Evolutionary conservation across 2,113 vertebrate species (phyloP), one percentile per base, ranked within the genome.

Genomic region (Gambusia holbrooki): DNA sequence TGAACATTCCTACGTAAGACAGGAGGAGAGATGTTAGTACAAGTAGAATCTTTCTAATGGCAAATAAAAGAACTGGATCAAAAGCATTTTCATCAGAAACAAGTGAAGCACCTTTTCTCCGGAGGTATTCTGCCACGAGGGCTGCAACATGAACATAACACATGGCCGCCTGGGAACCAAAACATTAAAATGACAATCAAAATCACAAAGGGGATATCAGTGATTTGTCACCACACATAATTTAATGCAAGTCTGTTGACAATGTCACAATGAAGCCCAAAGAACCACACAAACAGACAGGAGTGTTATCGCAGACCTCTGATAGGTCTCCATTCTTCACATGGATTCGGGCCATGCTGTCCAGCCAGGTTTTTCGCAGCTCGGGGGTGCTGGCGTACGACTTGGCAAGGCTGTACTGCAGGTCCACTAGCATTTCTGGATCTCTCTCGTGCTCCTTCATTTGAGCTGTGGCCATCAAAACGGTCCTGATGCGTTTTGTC

Each of bases 361-460:
- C 98, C 69, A 99, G 91, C 98, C 98, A 99, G 0, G 98, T 99
- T 91, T 99, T 99, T 77, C 98, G 95, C 12, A 99, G 95, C 81
- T 99, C 98, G 0, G 98, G 98, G 0, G 98, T 99, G 91, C 97
- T 98, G 61, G 98, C 97, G 0, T 99, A 99, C 14, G 98, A 99
- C 84, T 99, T 99, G 81, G 98, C 98, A 78, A 99, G 93, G 80
- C 98, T 99, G 91, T 99, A 99, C 92, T 99, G 98, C 66, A 99
- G 96, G 88, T 99, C 98, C 83, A 99, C 98, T 68, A 99, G 95
- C 98, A 99, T 99, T 93, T 99, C 98, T 0, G 98, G 98, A 83
- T 99, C 98, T 25, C 96, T 95, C 87, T 99, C 98, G 1, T 99
- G 98, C 77, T 99, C 98, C 92, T 99, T 99, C 98, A 99, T 99